Percentiles rank a stretch among this genome's conserved stretches.
These are phyloP conservation scores for Archips xylosteana DNA, from an alignment of 2,888 invertebrate species.

Conservation along the genomic window DNA sequence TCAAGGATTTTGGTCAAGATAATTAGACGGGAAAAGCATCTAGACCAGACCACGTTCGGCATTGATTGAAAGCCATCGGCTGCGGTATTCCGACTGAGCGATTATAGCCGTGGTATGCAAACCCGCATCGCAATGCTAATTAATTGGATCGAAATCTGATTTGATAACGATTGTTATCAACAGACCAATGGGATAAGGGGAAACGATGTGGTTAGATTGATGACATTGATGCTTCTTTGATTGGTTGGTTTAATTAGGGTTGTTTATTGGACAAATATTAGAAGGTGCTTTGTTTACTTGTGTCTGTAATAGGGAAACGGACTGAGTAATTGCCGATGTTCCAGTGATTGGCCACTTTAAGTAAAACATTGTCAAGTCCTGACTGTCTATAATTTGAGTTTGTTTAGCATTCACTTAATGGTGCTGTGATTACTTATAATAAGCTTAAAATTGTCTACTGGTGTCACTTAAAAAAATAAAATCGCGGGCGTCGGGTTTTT, in stretches of 20 bases:
- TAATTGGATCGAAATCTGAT: constrained; percentile 22
- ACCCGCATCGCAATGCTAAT: constrained; percentile 15
- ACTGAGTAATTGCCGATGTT: too few relatives aligned
- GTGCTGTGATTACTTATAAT: too few relatives aligned
- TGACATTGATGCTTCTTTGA: constrained; percentile 1
- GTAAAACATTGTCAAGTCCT: too few relatives aligned
- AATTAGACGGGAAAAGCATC: constrained; percentile 16
- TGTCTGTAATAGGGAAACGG: not conserved
- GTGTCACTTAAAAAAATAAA: too few relatives aligned
- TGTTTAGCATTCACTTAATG: too few relatives aligned
- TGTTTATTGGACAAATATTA: not conserved
- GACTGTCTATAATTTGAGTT: too few relatives aligned
- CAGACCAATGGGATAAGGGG: not conserved
- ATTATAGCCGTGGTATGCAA: constrained; percentile 24
- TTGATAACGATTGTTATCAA: constrained; percentile 8
- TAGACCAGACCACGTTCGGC: constrained; percentile 16
- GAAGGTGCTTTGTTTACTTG: not conserved
- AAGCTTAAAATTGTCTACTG: too few relatives aligned
- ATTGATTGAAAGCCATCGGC: constrained; percentile 30
- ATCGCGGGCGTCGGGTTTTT: too few relatives aligned
- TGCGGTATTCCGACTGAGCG: constrained; percentile 13
- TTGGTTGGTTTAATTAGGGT: constrained; percentile 1
- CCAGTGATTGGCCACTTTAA: too few relatives aligned
- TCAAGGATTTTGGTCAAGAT: constrained; percentile 10
- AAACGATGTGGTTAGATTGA: constrained; percentile 7